phyloP scores from a whole-genome alignment of 2,888 invertebrate species.

The Sarcophaga subvicina region DNA sequence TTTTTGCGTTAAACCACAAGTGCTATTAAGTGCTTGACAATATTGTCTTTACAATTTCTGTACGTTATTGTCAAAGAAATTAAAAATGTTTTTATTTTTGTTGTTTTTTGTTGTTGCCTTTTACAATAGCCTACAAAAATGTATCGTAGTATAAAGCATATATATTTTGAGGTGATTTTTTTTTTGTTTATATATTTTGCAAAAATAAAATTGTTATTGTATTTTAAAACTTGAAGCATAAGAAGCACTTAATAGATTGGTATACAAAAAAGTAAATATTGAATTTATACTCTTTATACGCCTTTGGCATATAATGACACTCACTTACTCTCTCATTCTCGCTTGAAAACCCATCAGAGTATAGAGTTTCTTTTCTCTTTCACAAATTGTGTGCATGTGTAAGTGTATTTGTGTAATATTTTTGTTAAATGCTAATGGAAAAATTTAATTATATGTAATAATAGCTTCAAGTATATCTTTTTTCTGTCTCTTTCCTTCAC shows the following conservation, averaged over 20 bases:
- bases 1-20: slow-evolving; percentile 68
- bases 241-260: slow-evolving; percentile 34
- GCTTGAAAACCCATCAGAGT: background rate
- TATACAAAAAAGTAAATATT: slow-evolving; percentile 43
- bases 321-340: background rate
- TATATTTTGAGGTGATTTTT: slow-evolving; percentile 3
- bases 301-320: slow-evolving; percentile 6
- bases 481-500: background rate
- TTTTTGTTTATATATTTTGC: slow-evolving; percentile 10
- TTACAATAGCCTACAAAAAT: slow-evolving; percentile 20
- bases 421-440: slow-evolving; percentile 65
- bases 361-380: background rate
- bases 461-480: slow-evolving; percentile 59
- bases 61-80: background rate
- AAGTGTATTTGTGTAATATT: slow-evolving; percentile 6
- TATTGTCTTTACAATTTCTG: slow-evolving; percentile 59
- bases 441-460: slow-evolving; percentile 67
- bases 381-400: background rate
- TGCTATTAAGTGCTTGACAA: slow-evolving; percentile 68
- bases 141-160: slow-evolving; percentile 2
- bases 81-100: background rate
- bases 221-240: slow-evolving; percentile 26
- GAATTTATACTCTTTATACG: slow-evolving; percentile 39
- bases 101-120: slow-evolving; percentile 3
- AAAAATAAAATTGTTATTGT: background rate